Base-by-base conservation (phyloP, 2,888 invertebrate genomes). In the Pimpla rufipes region DNA sequence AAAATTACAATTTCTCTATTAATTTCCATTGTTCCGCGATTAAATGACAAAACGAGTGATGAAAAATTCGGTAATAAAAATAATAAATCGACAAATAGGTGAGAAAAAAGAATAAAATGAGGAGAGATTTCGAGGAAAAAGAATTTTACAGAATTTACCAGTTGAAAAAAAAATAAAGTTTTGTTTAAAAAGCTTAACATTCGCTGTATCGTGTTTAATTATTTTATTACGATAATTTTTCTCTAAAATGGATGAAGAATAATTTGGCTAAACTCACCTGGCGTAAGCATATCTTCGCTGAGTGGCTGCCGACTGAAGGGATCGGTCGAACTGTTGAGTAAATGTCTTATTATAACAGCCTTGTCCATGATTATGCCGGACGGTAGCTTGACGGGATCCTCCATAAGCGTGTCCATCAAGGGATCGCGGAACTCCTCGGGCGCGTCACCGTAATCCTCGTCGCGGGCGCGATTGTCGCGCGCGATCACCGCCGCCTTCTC, bases 341-440 rank as follows among this genome's bases (percentile, higher is more conserved):
- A 94, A 94, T 99, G 99, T 85, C 99, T 95, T 91, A 98, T 95
- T 85, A 99, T 99, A 87, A 98, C 97, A 42, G 98, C 96, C 83
- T 98, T 95, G 94, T 99, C 99, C 98, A 99, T 99, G 29, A 98
- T 95, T 89, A 92, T 94, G 83, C 98, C 98, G 84, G 98, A 98
- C 1, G 99, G 99, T 89, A 99, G 94, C 85, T 96, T 94, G 10
- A 99, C 99, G 10, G 99, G 99, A 94, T 99, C 99, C 6, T 96
- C 96, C 99, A 99, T 99, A 70, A 99, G 94, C 0, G 99, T 99
- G 93, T 98, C 98, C 99, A 99, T 99, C 45, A 99, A 94, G 0
- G 99, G 99, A 94, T 99, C 99, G 93, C 97, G 96, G 93, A 98
- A 99, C 93, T 99, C 99, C 89, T 99, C 99, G 0, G 99, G 99